These are phyloP conservation scores for Abramis brama DNA, from an alignment of 2,113 vertebrate species.

Conservation along the genomic window DNA sequence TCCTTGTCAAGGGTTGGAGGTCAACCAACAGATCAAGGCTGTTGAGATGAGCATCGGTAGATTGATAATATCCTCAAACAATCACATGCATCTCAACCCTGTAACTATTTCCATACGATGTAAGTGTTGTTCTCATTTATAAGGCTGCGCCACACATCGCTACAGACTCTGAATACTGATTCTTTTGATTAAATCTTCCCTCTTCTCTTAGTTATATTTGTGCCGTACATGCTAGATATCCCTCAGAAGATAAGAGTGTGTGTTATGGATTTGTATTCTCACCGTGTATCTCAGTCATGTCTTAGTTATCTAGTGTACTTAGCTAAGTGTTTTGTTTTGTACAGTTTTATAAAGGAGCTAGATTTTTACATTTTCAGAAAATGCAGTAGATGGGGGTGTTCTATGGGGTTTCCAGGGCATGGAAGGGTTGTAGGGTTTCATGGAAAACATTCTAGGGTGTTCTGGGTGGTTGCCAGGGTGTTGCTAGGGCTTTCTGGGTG, in stretches of 20 bases:
- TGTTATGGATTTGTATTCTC: not conserved
- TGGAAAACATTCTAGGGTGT: no score
- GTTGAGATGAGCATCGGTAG: conserved; percentile 64
- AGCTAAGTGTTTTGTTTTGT: not conserved
- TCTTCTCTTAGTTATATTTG: conserved; percentile 43
- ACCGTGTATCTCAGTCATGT: not conserved
- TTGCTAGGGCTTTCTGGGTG: not conserved
- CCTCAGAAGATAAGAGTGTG: not conserved
- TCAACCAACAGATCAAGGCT: conserved; percentile 70
- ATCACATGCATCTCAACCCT: conserved; percentile 70
- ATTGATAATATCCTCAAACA: conserved; percentile 74
- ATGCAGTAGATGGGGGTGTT: not conserved
- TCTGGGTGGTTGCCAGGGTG: not conserved
- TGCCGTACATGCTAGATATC: not conserved
- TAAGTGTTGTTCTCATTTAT: conserved; percentile 78
- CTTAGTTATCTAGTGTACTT: not conserved
- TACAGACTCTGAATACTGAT: conserved; percentile 79
- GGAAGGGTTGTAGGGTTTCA: no score
- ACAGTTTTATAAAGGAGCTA: not conserved
- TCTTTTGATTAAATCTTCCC: conserved; percentile 76
- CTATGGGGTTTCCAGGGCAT: no score
- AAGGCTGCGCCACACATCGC: conserved; percentile 64
- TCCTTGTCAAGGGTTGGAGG: conserved; percentile 79
- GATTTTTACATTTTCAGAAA: not conserved
- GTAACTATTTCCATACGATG: conserved; percentile 79